Base-by-base conservation (phyloP, 2,888 invertebrate genomes). In the Euzophera pinguis region DNA sequence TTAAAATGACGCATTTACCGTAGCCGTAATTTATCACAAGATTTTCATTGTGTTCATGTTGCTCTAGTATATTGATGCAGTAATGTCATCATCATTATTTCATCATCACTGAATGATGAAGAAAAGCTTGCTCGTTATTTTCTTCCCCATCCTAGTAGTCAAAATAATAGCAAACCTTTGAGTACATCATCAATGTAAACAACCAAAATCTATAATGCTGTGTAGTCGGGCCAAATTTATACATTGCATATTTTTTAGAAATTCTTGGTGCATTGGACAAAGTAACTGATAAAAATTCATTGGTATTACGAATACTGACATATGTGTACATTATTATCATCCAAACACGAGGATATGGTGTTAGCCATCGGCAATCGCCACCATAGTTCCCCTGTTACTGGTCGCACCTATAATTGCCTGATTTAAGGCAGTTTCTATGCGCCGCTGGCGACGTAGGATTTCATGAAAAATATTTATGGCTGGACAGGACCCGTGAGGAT, bases 381-480 rank as follows among this genome's bases (percentile, higher is more conserved):
- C 72, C 65, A 61, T 82, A 84, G 84, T 82, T 85, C 84, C 81
- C 72, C 72, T 84, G 81, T 81, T 81, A 81, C 86, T 83, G 78
- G 78, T 75, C 78, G 74, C 86, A 83, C 85, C 87, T 84, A 84
- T 87, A 86, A 89, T 88, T 85, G 90, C 85, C 89, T 89, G 78
- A 81, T 90, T 89, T 83, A 81, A 73, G 70, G 85, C 84, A 72
- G 84, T 90, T 89, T 88, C 84, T 82, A 90, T 90, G 88, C 89
- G 81, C 61, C 69, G 69, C 70, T 70, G 71, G 72, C 71, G 75
- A 63, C 71, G 69, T 64, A 71, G 82, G 87, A 86, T 84, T 87
- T 84, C 84, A 83, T 82, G 83, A 80, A 81, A 86, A 84, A 89
- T 89, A 90, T 90, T 88, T 89, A 89, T 89, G 69, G 85, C 73